Base-by-base conservation (phyloP, 2,888 invertebrate genomes). In the Noctua janthina region DNA sequence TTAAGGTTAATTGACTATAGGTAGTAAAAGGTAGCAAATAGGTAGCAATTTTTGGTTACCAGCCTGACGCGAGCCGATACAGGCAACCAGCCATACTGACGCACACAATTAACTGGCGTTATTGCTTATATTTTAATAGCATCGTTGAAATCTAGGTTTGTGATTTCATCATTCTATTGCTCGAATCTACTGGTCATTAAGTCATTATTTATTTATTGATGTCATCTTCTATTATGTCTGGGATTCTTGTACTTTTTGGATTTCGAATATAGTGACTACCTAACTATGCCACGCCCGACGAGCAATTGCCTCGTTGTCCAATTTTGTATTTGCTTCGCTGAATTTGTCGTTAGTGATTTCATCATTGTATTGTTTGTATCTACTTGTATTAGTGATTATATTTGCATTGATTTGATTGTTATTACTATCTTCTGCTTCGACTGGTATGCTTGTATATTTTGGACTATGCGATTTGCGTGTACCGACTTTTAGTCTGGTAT, bases 61-160 rank as follows among this genome's bases (percentile, higher is more conserved):
- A n/a, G n/a, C n/a, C n/a, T n/a, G n/a, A n/a, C n/a, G n/a, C n/a
- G n/a, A n/a, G n/a, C n/a, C n/a, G n/a, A n/a, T n/a, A n/a, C n/a
- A n/a, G n/a, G n/a, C n/a, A n/a, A n/a, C n/a, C n/a, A n/a, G n/a
- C n/a, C n/a, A n/a, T n/a, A n/a, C n/a, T n/a, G n/a, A n/a, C n/a
- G n/a, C n/a, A n/a, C n/a, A n/a, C 29, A 29, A 29, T 29, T 29
- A 82, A 73, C 75, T 46, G 23, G 49, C 10, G 11, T 59, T 59
- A 59, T n/a, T 46, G 67, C 49, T n/a, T n/a, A n/a, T n/a, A n/a
- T n/a, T 78, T n/a, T 43, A 74, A 59, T 68, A 62, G 51, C 68
- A 69, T 68, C n/a, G 49, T 39, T 20, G 23, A 74, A 29, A 51
- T 69, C 43, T 64, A 49, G 66, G 20, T 51, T 49, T 51, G 68